phyloP scores from a whole-genome alignment of 2,113 vertebrate species.

The Paramisgurnus dabryanus region DNA sequence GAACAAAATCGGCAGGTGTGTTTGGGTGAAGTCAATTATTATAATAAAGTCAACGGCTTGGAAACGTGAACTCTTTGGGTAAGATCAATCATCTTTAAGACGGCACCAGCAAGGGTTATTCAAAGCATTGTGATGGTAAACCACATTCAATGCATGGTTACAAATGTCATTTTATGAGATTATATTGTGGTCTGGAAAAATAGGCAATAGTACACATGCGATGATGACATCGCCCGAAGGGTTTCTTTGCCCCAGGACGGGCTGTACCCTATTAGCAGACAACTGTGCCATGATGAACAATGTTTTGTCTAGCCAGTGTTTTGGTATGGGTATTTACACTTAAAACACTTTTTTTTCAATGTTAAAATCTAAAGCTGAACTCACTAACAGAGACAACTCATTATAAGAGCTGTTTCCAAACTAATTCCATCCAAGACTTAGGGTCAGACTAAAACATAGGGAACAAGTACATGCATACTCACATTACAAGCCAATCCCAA shows the following conservation, averaged over 20 bases:
- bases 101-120: background rate
- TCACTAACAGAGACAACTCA: background rate
- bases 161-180: background rate
- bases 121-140: too few species aligned
- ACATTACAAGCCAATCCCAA: too few species aligned
- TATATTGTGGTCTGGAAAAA: background rate
- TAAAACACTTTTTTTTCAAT: background rate
- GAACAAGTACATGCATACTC: too few species aligned
- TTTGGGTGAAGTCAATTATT: constrained; percentile 32
- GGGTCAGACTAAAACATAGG: background rate
- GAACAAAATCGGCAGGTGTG: constrained; percentile 42
- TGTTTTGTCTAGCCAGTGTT: background rate
- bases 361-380: background rate
- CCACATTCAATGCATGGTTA: too few species aligned
- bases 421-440: background rate
- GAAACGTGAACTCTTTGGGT: background rate
- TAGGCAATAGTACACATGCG: background rate
- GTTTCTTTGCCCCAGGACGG: background rate
- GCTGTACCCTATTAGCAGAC: background rate
- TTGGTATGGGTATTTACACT: background rate
- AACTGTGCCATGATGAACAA: background rate
- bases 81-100: background rate
- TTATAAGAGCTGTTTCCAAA: too few species aligned
- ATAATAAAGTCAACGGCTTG: background rate
- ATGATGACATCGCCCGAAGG: background rate